Conservation (phyloP, 2,113 vertebrate species). For the Xyliphius kryptos region DNA sequence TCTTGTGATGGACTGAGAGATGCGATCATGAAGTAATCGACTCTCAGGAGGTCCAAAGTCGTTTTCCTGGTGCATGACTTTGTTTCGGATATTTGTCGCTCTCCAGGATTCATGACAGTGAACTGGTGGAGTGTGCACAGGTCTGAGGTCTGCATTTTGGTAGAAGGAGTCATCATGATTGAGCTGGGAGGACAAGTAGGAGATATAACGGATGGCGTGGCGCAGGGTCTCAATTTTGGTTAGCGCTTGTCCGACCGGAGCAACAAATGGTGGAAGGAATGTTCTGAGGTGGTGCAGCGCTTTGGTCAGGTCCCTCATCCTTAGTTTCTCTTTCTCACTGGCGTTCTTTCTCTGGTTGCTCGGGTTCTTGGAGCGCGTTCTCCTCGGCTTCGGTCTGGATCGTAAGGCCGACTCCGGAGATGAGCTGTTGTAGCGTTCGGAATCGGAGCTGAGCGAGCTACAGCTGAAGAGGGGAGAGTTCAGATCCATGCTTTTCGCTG, state of each 20-base stretch:
- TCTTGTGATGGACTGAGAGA: too few relatives aligned
- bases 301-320: constrained; percentile 58
- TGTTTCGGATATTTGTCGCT: not conserved
- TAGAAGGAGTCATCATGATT: constrained; percentile 31
- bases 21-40: too few relatives aligned
- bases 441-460: constrained; percentile 44
- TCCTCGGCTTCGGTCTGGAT: constrained; percentile 14
- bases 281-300: constrained; percentile 54
- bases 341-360: constrained; percentile 52
- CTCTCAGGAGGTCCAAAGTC: not conserved
- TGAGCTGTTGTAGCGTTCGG: constrained; percentile 43
- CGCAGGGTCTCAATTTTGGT: constrained; percentile 59
- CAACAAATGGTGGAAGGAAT: constrained; percentile 52
- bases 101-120: not conserved
- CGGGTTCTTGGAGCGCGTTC: constrained; percentile 40
- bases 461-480: constrained; percentile 33
- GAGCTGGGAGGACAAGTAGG: constrained; percentile 53
- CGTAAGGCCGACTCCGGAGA: constrained; percentile 41
- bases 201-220: constrained; percentile 56
- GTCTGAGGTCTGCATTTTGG: not conserved
- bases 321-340: constrained; percentile 58
- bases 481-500: constrained; percentile 39
- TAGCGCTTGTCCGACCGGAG: constrained; percentile 49
- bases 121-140: not conserved
- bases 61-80: not conserved